Conservation (phyloP, 35 echinoderm and acorn worm species). For the Apostichopus parvimensis region DNA sequence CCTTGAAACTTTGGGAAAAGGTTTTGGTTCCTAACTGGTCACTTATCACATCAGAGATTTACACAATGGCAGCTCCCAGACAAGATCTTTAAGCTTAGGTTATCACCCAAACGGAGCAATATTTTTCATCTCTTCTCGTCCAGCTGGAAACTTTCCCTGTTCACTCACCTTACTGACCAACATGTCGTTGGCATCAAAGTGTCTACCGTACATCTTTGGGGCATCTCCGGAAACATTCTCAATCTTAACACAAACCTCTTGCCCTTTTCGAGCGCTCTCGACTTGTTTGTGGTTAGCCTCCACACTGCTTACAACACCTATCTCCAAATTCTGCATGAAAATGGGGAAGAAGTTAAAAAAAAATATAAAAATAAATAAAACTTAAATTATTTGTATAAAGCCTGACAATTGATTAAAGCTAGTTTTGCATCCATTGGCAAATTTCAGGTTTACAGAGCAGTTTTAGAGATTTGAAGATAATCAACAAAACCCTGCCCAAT, state of each 20-base stretch:
- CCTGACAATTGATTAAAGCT: too few species aligned
- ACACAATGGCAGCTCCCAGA: too few species aligned
- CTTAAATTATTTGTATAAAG: too few species aligned
- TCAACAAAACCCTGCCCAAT: too few species aligned
- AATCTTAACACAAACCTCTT: constrained; percentile 97
- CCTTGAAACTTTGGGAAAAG: too few species aligned
- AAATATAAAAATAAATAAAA: too few species aligned
- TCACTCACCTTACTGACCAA: constrained; percentile 88
- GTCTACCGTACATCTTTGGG: constrained; percentile 94
- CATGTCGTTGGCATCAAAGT: constrained; percentile 78
- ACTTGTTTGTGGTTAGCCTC: constrained; percentile 92
- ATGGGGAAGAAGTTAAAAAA: too few species aligned
- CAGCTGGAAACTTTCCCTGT: not conserved
- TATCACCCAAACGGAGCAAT: too few species aligned
- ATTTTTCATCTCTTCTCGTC: not conserved
- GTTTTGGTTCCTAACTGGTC: not conserved
- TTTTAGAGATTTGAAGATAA: too few species aligned
- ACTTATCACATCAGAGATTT: too few species aligned
- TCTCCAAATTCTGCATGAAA: constrained; percentile 71
- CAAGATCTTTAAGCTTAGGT: constrained; percentile 15
- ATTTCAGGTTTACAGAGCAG: too few species aligned
- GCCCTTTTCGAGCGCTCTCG: constrained; percentile 81
- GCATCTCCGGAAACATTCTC: constrained; percentile 85
- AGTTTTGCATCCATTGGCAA: too few species aligned
- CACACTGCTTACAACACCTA: constrained; percentile 86